A percentile compares a stretch with the other conserved stretches of the same genome.
Evolutionary conservation across 2,797 vertebrate genomes (phyloP).

Genomic region (Austrolebias charrua): DNA sequence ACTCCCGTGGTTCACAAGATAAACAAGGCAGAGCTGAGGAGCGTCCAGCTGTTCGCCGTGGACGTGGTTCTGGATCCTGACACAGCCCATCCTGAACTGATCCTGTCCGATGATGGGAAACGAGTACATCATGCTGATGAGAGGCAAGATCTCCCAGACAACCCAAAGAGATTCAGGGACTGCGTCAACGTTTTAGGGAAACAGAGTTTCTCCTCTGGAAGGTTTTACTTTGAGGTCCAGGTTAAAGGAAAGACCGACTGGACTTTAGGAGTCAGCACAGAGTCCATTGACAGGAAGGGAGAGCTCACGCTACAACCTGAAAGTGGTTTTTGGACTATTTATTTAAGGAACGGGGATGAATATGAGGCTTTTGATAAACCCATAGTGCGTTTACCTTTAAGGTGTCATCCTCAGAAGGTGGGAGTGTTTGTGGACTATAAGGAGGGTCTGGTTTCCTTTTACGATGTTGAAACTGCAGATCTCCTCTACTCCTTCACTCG

Average conservation of each 20-base stretch:
- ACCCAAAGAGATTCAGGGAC: not conserved
- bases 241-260: slow-evolving; percentile 25
- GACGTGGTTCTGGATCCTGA: slow-evolving; percentile 29
- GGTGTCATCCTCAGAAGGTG: not conserved
- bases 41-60: slow-evolving; percentile 12
- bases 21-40: slow-evolving; percentile 8
- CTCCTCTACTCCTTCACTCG: slow-evolving; percentile 12
- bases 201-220: slow-evolving; percentile 4
- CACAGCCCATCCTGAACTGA: slow-evolving; percentile 12
- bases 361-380: not conserved
- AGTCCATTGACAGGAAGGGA: slow-evolving; percentile 4
- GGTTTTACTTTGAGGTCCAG: slow-evolving; percentile 23
- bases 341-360: not conserved
- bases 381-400: not conserved
- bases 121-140: not conserved
- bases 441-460: slow-evolving; percentile 16
- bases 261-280: slow-evolving; percentile 4
- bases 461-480: slow-evolving; percentile 13
- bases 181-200: slow-evolving; percentile 14
- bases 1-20: slow-evolving; percentile 5
- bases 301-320: not conserved
- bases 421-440: slow-evolving; percentile 32
- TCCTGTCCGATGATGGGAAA: slow-evolving; percentile 21
- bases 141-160: not conserved
- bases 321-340: slow-evolving; percentile 11